Conservation (phyloP, 2,888 invertebrate genomes). For the Eupithecia subumbrata region DNA sequence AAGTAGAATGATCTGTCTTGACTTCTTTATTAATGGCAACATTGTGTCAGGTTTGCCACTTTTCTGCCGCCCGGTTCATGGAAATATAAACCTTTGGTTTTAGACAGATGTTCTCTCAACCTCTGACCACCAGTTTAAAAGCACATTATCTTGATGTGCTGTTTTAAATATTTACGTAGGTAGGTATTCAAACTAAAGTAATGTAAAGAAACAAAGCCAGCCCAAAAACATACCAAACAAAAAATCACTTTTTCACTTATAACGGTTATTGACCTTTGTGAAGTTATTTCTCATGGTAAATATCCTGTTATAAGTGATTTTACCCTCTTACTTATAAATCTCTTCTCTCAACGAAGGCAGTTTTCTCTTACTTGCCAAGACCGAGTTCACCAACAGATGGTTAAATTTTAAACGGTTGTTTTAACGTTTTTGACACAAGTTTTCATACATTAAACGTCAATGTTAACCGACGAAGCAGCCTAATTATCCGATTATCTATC, state of each 20-base stretch:
- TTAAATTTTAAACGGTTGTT: too few relatives aligned
- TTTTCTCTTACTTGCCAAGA: too few relatives aligned
- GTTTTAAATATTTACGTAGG: neutral
- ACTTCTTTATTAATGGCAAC: too few relatives aligned
- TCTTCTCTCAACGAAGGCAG: neutral
- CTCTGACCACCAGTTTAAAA: neutral
- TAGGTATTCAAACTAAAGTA: neutral
- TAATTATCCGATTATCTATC: too few relatives aligned
- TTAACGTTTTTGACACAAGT: too few relatives aligned
- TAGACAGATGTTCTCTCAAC: neutral
- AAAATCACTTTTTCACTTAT: neutral
- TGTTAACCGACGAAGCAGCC: too few relatives aligned
- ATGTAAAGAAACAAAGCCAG: slow-evolving; percentile 1
- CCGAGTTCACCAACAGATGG: too few relatives aligned
- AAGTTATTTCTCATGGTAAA: neutral
- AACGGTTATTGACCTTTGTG: neutral
- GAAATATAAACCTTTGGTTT: neutral
- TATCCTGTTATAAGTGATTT: neutral
- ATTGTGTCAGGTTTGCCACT: too few relatives aligned
- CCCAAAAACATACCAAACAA: slow-evolving; percentile 3
- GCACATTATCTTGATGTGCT: neutral
- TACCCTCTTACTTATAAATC: neutral
- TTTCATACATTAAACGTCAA: too few relatives aligned
- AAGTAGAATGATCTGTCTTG: neutral
- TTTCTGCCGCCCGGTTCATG: too few relatives aligned